phyloP scores from a whole-genome alignment of 2,797 vertebrate genomes.

The Cetoscarus ocellatus region DNA sequence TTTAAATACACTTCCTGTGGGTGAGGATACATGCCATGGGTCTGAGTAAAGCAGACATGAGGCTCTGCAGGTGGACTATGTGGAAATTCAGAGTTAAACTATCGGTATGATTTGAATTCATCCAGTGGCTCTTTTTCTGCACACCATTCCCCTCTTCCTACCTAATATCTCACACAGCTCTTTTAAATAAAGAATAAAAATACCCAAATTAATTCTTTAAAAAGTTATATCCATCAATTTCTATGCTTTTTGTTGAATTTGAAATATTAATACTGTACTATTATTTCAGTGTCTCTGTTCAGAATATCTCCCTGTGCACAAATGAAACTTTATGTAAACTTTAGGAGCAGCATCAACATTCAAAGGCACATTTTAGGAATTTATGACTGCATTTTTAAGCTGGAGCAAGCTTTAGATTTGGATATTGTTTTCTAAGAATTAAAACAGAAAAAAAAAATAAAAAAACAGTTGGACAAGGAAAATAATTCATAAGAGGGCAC shows the following conservation, averaged over 20 bases:
- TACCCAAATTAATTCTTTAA: too few species aligned
- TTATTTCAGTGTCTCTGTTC: constrained; percentile 20
- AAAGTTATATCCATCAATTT: neutral
- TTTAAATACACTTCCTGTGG: too few species aligned
- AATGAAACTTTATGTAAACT: constrained; percentile 28
- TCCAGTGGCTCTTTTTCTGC: too few species aligned
- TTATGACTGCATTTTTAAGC: constrained; percentile 43
- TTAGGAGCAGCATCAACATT: constrained; percentile 30
- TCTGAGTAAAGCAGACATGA: too few species aligned
- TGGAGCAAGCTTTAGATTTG: constrained; percentile 29
- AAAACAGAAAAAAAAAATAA: constrained; percentile 62
- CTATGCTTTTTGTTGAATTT: constrained; percentile 23
- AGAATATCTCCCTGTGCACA: constrained; percentile 30
- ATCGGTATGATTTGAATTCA: too few species aligned
- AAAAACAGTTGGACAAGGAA: constrained; percentile 65
- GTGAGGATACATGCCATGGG: too few species aligned
- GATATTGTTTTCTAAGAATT: constrained; percentile 48
- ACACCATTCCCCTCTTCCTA: too few species aligned
- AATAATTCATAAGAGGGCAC: constrained; percentile 68
- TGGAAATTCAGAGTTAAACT: too few species aligned
- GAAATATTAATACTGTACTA: constrained; percentile 11
- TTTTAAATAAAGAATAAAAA: too few species aligned
- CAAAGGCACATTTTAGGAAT: constrained; percentile 37
- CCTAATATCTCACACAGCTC: too few species aligned
- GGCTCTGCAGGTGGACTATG: too few species aligned